Percentiles rank a stretch among this genome's conserved stretches.
Evolutionary conservation across 2,888 invertebrate species (phyloP).

Genomic region (Cyrtodaria siliqua): DNA sequence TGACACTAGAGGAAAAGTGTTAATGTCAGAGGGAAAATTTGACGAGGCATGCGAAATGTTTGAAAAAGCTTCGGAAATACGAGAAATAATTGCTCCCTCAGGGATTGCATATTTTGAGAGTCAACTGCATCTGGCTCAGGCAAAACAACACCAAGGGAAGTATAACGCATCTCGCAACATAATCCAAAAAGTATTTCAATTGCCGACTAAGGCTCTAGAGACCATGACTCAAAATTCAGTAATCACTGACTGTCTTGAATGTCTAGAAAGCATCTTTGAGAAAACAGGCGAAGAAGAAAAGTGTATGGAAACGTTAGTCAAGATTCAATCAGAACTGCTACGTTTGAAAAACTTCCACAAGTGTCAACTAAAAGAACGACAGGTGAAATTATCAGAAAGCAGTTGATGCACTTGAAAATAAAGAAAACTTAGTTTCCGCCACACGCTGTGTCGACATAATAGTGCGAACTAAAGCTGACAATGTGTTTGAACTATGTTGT

Average conservation of each 20-base stretch:
- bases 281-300: constrained; percentile 19
- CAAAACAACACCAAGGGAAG: constrained; percentile 15
- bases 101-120: constrained; percentile 37
- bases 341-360: constrained; percentile 32
- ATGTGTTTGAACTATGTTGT: no score
- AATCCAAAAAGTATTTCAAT: constrained; percentile 28
- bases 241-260: constrained; percentile 32
- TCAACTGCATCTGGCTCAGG: constrained; percentile 36
- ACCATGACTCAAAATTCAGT: constrained; percentile 38
- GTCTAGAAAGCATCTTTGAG: constrained; percentile 30
- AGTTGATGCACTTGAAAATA: constrained; percentile 15
- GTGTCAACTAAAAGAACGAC: constrained; percentile 27
- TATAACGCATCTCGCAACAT: constrained; percentile 22
- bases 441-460: no score
- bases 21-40: constrained; percentile 22
- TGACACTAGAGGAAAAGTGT: constrained; percentile 48
- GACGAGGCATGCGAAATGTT: constrained; percentile 33
- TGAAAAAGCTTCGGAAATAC: constrained; percentile 32
- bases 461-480: no score
- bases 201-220: constrained; percentile 11
- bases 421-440: no score
- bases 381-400: constrained; percentile 26
- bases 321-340: constrained; percentile 44
- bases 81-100: constrained; percentile 19
- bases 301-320: constrained; percentile 24